Conservation (phyloP, 1,140 invertebrate species). For the Meloidogyne chitwoodi region DNA sequence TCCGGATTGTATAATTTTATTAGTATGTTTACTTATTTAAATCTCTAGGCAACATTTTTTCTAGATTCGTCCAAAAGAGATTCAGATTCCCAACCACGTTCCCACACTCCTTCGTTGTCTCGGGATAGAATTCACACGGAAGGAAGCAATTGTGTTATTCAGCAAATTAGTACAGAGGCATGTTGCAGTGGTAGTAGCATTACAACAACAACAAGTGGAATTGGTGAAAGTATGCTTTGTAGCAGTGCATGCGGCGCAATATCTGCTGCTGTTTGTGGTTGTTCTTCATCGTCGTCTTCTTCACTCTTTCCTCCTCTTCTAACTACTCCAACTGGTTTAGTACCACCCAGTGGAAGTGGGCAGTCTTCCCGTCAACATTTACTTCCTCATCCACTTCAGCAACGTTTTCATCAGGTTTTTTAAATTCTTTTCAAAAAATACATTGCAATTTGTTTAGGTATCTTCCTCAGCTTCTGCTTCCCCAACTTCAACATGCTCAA, state of each 20-base stretch:
- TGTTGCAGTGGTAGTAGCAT: neutral
- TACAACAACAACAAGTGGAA: constrained; percentile 8
- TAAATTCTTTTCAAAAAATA: neutral
- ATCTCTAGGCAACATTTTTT: neutral
- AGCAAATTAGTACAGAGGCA: neutral
- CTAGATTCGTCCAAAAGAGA: neutral
- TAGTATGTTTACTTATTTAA: constrained; percentile 16
- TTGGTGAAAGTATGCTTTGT: neutral
- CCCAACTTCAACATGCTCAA: constrained; percentile 29
- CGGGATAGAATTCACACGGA: neutral
- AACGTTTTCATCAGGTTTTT: constrained; percentile 8
- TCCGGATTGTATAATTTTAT: constrained; percentile 28
- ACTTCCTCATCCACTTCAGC: constrained; percentile 13
- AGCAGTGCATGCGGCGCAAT: neutral
- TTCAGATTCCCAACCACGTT: neutral
- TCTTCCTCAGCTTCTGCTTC: constrained; percentile 22
- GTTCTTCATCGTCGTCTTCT: constrained; percentile 7
- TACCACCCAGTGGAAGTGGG: neutral
- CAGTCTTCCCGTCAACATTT: constrained; percentile 6
- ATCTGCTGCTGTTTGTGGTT: neutral
- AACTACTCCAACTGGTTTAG: neutral
- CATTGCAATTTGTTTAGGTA: neutral
- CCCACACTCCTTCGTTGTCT: constrained; percentile 25
- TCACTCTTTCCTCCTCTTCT: constrained; percentile 19
- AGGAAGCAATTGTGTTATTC: neutral